Evolutionary conservation across 2,113 vertebrate species (phyloP), one percentile per base, ranked within the genome.

Genomic region (Sclerurus mexicanus): DNA sequence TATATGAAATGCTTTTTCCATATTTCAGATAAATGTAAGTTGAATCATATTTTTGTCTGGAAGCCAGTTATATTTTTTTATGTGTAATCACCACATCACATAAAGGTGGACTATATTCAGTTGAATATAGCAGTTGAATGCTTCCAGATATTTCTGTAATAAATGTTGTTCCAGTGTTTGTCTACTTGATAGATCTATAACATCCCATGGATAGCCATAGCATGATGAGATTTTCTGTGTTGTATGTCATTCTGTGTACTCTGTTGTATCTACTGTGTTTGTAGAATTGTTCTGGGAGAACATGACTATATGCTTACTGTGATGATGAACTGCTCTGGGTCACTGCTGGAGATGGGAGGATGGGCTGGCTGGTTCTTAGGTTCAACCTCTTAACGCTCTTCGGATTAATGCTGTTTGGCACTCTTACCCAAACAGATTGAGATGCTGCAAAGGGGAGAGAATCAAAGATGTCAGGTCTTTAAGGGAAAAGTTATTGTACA

Each of bases 271-370:
- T 28, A 52, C 50, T 52, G 14, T 52, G 12, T 8, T 69, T 24
- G 7, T 56, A n/a, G 49, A 33, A 64, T 7, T n/a, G 7, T 49
- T 27, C 56, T 76, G 28, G 46, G 7, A 83, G 49, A 86, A 22
- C 9, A 39, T 30, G 3, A 0, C 14, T 58, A 0, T 1, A 4
- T 3, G 3, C 12, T 69, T n/a, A 16, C 28, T 53, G 28, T 3
- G 7, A 15, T 16, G 25, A 39, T 7, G 17, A 58, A 4, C 27
- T 59, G 37, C 25, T 76, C 27, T 46, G 2, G 5, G 25, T 66
- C 31, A 44, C 22, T 71, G 44, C 31, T 64, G 40, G 33, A 84
- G 37, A 23, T 3, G 1, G 10, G 24, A 69, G 17, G 25, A 49
- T 62, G 31, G 24, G 4, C 39, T 74, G 50, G 30, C 27, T n/a